A percentile compares a stretch with the other conserved stretches of the same genome.
phyloP scores from a whole-genome alignment of 2,888 invertebrate genomes.

The Melieria omissa region DNA sequence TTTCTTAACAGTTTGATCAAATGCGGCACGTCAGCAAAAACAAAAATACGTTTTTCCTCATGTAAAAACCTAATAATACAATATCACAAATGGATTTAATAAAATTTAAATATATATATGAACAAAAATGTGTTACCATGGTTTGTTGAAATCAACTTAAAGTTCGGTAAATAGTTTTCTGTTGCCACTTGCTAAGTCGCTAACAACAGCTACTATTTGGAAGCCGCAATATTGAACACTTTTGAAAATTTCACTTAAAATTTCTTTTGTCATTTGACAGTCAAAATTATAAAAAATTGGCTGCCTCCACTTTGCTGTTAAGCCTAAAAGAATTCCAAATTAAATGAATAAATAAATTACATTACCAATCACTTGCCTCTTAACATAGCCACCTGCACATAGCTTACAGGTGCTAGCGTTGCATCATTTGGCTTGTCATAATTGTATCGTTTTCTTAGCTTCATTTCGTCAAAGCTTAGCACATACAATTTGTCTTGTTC shows the following conservation, averaged over 20 bases:
- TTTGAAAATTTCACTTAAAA: conserved; percentile 5
- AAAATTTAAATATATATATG: too few relatives aligned
- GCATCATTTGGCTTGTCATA: too few relatives aligned
- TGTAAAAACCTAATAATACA: conserved; percentile 23
- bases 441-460: neutral
- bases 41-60: conserved; percentile 25
- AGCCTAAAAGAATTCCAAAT: conserved; percentile 21
- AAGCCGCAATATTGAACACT: conserved; percentile 18
- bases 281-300: too few relatives aligned
- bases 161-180: conserved; percentile 15
- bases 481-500: conserved; percentile 33
- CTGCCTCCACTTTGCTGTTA: too few relatives aligned
- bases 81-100: neutral
- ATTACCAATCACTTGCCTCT: too few relatives aligned
- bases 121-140: neutral
- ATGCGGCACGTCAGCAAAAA: conserved; percentile 32
- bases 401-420: too few relatives aligned
- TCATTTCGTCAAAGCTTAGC: conserved; percentile 24
- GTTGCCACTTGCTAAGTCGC: conserved; percentile 28
- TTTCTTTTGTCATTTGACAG: conserved; percentile 24
- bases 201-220: conserved; percentile 9
- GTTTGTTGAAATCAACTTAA: neutral
- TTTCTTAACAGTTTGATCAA: conserved; percentile 21
- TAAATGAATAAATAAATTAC: too few relatives aligned
- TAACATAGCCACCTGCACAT: too few relatives aligned